Evolutionary conservation across 2,888 invertebrate species (phyloP), one percentile per base, ranked within the genome.

Genomic region (Acrobasis consociella): DNA sequence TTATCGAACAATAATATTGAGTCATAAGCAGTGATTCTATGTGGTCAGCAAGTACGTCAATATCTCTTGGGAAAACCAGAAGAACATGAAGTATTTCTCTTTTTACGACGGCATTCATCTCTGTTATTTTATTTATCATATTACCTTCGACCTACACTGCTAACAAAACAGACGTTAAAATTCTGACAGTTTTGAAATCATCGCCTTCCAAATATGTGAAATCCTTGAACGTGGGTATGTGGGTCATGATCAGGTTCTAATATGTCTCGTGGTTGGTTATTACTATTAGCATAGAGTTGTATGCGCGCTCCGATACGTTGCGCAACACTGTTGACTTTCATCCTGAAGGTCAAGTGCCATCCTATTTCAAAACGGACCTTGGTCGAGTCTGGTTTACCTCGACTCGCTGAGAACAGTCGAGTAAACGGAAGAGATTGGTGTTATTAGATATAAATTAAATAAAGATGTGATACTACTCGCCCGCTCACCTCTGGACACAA

Each of bases 261-360:
- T 87, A 85, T 87, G 86, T 89, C 87, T 91, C 87, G 85, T 81
- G 73, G 80, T 82, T 81, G 83, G 79, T 82, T 87, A 91, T 91
- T 91, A 91, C 82, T 87, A 91, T 91, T 91, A 91, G 87, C 91
- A 91, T 90, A 87, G 84, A 85, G 83, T 81, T 81, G 78, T 78
- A 80, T 82, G 82, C 66, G 76, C 83, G 83, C 82, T 80, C 81
- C 84, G 85, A 85, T 87, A 72, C 76, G 81, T 91, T 92, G 87
- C 88, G 88, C 86, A 91, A 89, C 81, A 80, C 76, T 91, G 86
- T 92, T 92, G 91, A 91, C 92, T 91, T 92, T 92, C 92, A 90
- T 91, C 90, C 91, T 85, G 90, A 91, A 91, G 92, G 92, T 92
- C 91, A 91, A 91, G 91, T 85, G 81, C 88, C 91, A 91, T 92